Conservation (phyloP, 2,797 vertebrate genomes). For the Lophius americanus region DNA sequence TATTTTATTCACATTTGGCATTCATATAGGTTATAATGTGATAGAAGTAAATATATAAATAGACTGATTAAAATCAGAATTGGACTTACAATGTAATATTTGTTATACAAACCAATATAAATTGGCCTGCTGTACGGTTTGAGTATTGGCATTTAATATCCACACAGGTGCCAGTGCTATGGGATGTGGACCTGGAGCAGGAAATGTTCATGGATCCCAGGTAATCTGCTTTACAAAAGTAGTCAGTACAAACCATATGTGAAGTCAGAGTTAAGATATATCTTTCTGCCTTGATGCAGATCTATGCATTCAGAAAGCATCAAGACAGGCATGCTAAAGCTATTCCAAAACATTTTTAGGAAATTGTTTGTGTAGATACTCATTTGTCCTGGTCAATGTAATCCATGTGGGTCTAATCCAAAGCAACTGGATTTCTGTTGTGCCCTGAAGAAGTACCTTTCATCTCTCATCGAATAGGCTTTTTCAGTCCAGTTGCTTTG, state of each 20-base stretch:
- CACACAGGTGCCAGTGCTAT: conserved; percentile 85
- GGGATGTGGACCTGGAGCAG: conserved; percentile 85
- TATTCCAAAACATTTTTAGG: too few species aligned
- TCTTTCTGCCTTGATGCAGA: not conserved
- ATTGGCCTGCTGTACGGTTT: conserved; percentile 11
- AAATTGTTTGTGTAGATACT: too few species aligned
- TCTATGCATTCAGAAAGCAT: conserved; percentile 1
- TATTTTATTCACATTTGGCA: conserved; percentile 17
- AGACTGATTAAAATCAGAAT: not conserved
- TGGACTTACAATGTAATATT: conserved; percentile 10
- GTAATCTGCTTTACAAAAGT: conserved; percentile 71
- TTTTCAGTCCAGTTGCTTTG: too few species aligned
- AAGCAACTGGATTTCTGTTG: too few species aligned
- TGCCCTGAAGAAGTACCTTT: too few species aligned
- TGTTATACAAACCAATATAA: conserved; percentile 12
- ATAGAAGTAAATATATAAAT: not conserved
- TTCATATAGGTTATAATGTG: conserved; percentile 4
- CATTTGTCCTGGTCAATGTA: too few species aligned
- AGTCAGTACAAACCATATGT: not conserved
- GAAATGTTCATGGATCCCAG: conserved; percentile 90
- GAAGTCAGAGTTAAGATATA: not conserved
- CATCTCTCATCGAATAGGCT: too few species aligned
- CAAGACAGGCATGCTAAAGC: too few species aligned
- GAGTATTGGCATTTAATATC: conserved; percentile 46
- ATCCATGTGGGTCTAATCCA: too few species aligned